Base-by-base conservation (phyloP, 1,140 invertebrate genomes). In the Andrena cerasifolii region DNA sequence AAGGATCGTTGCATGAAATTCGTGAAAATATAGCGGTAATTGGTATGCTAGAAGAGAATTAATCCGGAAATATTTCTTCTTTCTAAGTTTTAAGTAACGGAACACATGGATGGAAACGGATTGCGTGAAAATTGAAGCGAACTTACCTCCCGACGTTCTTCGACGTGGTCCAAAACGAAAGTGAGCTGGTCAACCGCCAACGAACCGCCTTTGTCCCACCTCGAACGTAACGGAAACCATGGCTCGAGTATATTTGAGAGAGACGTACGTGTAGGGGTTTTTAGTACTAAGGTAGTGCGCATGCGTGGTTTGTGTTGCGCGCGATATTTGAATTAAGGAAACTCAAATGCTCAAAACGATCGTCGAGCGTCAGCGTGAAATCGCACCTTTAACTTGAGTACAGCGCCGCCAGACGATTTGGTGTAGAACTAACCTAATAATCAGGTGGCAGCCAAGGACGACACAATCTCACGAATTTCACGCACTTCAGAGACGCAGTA, bases 1-100 rank as follows among this genome's bases (percentile, higher is more conserved):
- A 3, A 24, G 28, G 21, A 14, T 14, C 24, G 6, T 24, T 33
- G 2, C 6, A 16, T 28, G 16, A 67, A 67, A 62, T 68, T 54
- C 67, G 2, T 4, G 14, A 73, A 83, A 83, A 84, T 84, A 83
- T 24, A 61, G 10, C 26, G 2, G 10, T 26, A 51, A 61, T 16
- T 28, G 18, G 24, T 43, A 33, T 49, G 45, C 7, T 51, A 36
- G 1, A 24, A 31, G 4, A 31, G 33, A 12, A 70, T 7, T 49
- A 10, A 40, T 18, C 3, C 14, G 24, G 75, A 43, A 18, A 36
- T 71, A 6, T 33, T 36, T 0, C 18, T 54, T 24, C 16, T n/a
- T 36, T 45, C 28, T n/a, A 10, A 36, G 10, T n/a, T 33, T 21
- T 16, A 47, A 10, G 8, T 5, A 71, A 24, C 0, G n/a, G 40